Evolutionary conservation across 2,113 vertebrate genomes (phyloP).

Genomic region (Marmota flaviventris): DNA sequence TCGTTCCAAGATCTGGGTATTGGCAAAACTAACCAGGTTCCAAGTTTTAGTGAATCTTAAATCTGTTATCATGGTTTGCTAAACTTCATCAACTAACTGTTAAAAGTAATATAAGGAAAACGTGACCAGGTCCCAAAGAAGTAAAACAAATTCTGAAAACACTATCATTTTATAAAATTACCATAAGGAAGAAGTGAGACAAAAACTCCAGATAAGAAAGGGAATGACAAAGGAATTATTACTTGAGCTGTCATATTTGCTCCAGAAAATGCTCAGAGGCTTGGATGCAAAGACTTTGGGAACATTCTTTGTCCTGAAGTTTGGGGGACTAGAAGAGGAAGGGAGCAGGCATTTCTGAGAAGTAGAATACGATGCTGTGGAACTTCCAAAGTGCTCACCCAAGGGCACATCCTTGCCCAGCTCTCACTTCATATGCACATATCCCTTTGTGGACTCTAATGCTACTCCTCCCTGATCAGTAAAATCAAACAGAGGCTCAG

Average conservation of each 20-base stretch:
- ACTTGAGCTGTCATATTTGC: background rate
- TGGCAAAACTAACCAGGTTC: background rate
- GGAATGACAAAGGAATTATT: background rate
- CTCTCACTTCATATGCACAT: background rate
- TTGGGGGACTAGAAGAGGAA: background rate
- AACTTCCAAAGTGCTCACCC: background rate
- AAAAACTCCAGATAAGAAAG: background rate
- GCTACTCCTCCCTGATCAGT: background rate
- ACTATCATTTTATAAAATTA: background rate
- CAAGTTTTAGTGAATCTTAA: background rate
- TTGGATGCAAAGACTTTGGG: accelerated
- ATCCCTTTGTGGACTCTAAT: too few relatives aligned
- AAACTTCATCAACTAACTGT: background rate
- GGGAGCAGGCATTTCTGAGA: background rate
- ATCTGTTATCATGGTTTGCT: background rate
- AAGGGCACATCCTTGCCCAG: accelerated
- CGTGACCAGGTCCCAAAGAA: background rate
- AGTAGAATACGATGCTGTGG: accelerated
- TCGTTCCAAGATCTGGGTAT: background rate
- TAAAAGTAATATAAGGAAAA: background rate
- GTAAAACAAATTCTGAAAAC: background rate
- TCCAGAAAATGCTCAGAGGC: background rate
- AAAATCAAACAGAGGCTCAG: background rate
- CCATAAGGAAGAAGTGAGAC: background rate
- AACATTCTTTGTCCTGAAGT: background rate